A percentile compares a stretch with the other conserved stretches of the same genome.
Evolutionary conservation across 2,888 invertebrate species (phyloP).

Genomic region (Phasia obesa): DNA sequence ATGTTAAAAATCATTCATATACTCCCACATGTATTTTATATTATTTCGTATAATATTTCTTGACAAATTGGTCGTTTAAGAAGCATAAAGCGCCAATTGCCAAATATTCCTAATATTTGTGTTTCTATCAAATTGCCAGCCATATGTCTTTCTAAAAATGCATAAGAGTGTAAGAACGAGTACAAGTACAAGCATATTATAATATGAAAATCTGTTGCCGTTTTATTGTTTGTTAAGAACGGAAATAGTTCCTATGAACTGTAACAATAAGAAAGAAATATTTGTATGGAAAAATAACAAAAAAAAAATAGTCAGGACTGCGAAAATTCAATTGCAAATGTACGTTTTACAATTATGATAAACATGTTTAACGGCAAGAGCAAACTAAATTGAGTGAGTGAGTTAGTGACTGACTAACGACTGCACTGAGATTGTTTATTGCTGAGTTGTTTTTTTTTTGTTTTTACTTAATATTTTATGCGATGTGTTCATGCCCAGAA

Average conservation of each 20-base stretch:
- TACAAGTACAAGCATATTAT: neutral
- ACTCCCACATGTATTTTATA: neutral
- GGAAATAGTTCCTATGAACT: constrained; percentile 18
- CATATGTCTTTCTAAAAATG: neutral
- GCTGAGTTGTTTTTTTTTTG: constrained; percentile 25
- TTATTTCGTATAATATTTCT: constrained; percentile 21
- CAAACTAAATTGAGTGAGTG: constrained; percentile 34
- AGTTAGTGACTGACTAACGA: constrained; percentile 31
- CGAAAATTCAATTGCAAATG: constrained; percentile 33
- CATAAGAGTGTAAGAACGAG: neutral
- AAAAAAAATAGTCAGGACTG: constrained; percentile 20
- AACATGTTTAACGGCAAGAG: constrained; percentile 30
- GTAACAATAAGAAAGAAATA: constrained; percentile 1
- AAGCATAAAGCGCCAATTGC: constrained; percentile 46
- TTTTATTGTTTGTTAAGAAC: constrained; percentile 44
- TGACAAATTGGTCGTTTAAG: constrained; percentile 64
- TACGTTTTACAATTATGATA: constrained; percentile 7
- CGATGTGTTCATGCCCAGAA: constrained; percentile 54
- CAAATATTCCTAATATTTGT: constrained; percentile 43
- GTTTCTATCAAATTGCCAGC: constrained; percentile 12
- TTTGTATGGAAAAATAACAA: constrained; percentile 15
- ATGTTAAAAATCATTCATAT: constrained; percentile 11
- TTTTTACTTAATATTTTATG: constrained; percentile 46
- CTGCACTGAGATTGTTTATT: constrained; percentile 48
- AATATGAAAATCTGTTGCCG: constrained; percentile 48